Evolutionary conservation across 1,140 invertebrate genomes (phyloP).

Genomic region (Saccostrea glomerata): DNA sequence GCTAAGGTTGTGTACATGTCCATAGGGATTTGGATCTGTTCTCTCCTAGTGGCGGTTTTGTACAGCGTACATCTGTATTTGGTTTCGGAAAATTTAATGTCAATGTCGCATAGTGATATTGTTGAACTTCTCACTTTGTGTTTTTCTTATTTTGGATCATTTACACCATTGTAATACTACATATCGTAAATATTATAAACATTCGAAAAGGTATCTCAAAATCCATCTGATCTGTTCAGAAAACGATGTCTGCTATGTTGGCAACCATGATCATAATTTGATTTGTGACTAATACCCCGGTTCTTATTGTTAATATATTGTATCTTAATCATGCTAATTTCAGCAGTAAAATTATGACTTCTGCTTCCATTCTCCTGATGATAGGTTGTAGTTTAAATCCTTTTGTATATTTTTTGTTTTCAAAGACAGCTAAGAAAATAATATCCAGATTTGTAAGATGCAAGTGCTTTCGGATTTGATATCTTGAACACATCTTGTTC

Average conservation of each 20-base stretch:
- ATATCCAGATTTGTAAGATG: no score
- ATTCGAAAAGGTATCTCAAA: background rate
- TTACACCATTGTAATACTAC: background rate
- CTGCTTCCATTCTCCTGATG: background rate
- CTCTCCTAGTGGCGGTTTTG: background rate
- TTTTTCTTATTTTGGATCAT: background rate
- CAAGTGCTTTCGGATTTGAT: no score
- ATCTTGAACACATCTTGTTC: no score
- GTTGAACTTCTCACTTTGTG: background rate
- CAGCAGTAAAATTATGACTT: background rate
- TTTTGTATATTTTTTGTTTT: background rate
- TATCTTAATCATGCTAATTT: background rate
- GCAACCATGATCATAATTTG: background rate
- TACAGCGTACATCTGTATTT: background rate
- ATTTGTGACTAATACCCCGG: background rate
- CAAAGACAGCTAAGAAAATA: no score
- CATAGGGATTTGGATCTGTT: background rate
- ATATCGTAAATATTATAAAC: background rate
- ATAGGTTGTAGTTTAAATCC: background rate
- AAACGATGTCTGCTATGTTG: background rate
- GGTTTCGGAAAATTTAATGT: background rate
- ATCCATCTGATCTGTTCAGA: background rate
- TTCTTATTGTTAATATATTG: background rate
- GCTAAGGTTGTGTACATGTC: background rate
- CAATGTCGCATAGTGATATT: background rate